phyloP scores from a whole-genome alignment of 2,797 vertebrate genomes.

The Monodelphis domestica region DNA sequence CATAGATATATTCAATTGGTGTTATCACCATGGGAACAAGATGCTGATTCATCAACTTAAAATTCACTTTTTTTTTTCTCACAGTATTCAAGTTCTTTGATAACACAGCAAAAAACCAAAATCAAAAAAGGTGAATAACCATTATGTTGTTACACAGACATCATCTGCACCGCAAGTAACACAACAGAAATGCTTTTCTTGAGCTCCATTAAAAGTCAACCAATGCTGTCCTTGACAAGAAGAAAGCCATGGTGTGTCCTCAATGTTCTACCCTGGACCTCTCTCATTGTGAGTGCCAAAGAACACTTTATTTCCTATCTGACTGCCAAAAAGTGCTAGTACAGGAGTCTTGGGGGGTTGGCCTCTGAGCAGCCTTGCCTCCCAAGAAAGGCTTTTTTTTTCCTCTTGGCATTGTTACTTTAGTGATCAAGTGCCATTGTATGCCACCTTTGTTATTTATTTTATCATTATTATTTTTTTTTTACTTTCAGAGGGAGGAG shows the following conservation, averaged over 20 bases:
- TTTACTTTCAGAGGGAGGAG: constrained; percentile 81
- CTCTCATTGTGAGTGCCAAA: constrained; percentile 78
- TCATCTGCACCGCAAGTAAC: constrained; percentile 90
- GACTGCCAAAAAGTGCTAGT: constrained; percentile 75
- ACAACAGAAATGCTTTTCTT: constrained; percentile 88
- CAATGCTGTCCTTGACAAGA: constrained; percentile 71
- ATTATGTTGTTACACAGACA: constrained; percentile 90
- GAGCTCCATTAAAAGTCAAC: constrained; percentile 82
- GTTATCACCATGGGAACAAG: constrained; percentile 96
- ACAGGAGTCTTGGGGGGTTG: constrained; percentile 49
- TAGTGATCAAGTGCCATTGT: constrained; percentile 79
- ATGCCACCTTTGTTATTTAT: constrained; percentile 55
- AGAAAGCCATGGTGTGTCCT: constrained; percentile 67
- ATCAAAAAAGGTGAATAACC: constrained; percentile 86
- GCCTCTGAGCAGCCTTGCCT: constrained; percentile 68
- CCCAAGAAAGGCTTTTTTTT: constrained; percentile 36
- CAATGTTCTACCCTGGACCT: constrained; percentile 65
- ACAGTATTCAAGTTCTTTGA: constrained; percentile 94
- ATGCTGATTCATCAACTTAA: constrained; percentile 93
- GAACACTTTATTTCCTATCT: constrained; percentile 54
- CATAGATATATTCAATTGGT: constrained; percentile 96
- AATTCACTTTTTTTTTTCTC: constrained; percentile 94
- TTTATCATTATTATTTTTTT: constrained; percentile 6
- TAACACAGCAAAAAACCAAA: constrained; percentile 91
- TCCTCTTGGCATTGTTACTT: constrained; percentile 75